Evolutionary conservation across 2,797 vertebrate genomes (phyloP).

Genomic region (Macroramphosus scolopax): DNA sequence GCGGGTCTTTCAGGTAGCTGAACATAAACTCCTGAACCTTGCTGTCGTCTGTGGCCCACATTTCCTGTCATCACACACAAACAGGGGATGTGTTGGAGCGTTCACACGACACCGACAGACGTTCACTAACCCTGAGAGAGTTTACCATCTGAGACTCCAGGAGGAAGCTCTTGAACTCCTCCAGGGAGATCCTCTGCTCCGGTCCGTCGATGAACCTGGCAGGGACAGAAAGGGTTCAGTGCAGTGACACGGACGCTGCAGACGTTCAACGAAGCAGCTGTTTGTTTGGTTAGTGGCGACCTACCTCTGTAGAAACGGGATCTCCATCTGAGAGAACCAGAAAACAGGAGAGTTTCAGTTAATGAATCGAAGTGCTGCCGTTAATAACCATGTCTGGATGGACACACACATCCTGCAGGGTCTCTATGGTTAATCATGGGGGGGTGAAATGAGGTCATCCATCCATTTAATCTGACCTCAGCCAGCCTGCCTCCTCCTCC

Average conservation of each 20-base stretch:
- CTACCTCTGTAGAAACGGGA: constrained; percentile 87
- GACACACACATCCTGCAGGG: constrained; percentile 35
- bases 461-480: constrained; percentile 63
- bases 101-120: not conserved
- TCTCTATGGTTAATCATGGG: constrained; percentile 15
- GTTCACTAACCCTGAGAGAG: not conserved
- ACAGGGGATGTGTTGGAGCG: constrained; percentile 13
- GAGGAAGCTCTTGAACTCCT: constrained; percentile 91
- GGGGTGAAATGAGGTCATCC: constrained; percentile 66
- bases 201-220: constrained; percentile 83
- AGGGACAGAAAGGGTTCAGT: constrained; percentile 18
- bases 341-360: constrained; percentile 21
- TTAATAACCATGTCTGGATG: constrained; percentile 16
- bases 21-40: constrained; percentile 96
- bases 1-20: constrained; percentile 89
- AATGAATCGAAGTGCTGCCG: constrained; percentile 19
- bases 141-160: constrained; percentile 90
- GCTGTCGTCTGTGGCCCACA: constrained; percentile 87
- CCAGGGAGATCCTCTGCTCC: constrained; percentile 85
- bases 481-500: constrained; percentile 27
- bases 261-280: not conserved
- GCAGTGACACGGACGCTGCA: constrained; percentile 3
- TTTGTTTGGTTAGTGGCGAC: constrained; percentile 6
- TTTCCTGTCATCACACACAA: constrained; percentile 77
- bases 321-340: constrained; percentile 82